Evolutionary conservation across 2,888 invertebrate genomes (phyloP), one percentile per base, ranked within the genome.

Genomic region (Dolomedes plantarius): DNA sequence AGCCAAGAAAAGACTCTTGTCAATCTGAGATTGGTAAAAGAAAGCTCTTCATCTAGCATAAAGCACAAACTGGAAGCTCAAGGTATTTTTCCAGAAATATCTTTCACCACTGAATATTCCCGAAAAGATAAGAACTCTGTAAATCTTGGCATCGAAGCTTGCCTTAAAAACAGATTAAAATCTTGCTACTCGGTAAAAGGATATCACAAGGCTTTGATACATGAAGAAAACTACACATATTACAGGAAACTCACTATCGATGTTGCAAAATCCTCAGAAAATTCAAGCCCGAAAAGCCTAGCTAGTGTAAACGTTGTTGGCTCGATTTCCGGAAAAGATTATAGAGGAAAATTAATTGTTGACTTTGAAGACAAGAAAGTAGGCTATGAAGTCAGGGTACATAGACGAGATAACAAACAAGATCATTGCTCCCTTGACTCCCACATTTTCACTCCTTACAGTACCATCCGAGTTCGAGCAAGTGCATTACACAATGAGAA

Each of bases 331-430:
- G 72, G 71, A 0, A 28, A 72, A 67, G 78, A 77, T 71, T 71
- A 36, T 16, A 76, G 32, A 46, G 75, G 74, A 65, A 86, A 80
- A 29, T 31, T 86, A 13, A 31, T 39, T 32, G 11, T 86, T 71
- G 31, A 80, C 27, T 1, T 28, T 1, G 28, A 72, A 69, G 67
- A 71, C n/a, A 80, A 80, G 9, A 64, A 29, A 28, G 0, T 72
- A 5, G 86, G 86, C 23, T 86, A 80, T 27, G 86, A 80, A 46
- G 3, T 80, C 3, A 69, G 41, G 39, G n/a, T 69, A 6, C 77
- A 85, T 41, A 28, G 13, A 0, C 62, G 86, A 76, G 29, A 56
- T 19, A 19, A 79, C 28, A 79, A 69, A 29, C 50, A 76, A 16
- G 76, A 76, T 5, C 72, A 28, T 13, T 75, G 78, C 39, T 31